A percentile compares a stretch with the other conserved stretches of the same genome.
Conservation (phyloP, 2,888 invertebrate species). For the Melieria omissa region DNA sequence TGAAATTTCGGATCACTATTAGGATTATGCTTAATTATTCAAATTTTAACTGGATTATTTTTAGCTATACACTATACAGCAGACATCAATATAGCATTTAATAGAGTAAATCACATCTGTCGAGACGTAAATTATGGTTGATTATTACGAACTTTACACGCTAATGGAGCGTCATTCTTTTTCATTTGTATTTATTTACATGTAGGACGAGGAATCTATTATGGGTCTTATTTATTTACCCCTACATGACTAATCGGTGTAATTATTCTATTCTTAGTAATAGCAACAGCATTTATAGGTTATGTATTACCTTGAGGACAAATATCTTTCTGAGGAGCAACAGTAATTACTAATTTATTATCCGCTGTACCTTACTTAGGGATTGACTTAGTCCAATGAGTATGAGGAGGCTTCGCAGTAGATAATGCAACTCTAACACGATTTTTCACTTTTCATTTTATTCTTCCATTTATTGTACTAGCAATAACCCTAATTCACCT, state of each 20-base stretch:
- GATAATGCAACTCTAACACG: slow-evolving; percentile 80
- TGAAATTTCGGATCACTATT: no score
- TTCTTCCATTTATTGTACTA: slow-evolving; percentile 76
- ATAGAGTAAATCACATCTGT: slow-evolving; percentile 75
- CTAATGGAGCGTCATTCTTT: slow-evolving; percentile 79
- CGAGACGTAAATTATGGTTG: slow-evolving; percentile 57
- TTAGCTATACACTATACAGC: slow-evolving; percentile 77
- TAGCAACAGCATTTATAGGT: slow-evolving; percentile 80
- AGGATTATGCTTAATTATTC: no score
- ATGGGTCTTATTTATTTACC: slow-evolving; percentile 69
- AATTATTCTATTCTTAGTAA: slow-evolving; percentile 74
- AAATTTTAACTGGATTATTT: slow-evolving; percentile 62
- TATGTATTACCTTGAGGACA: slow-evolving; percentile 83
- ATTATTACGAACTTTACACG: slow-evolving; percentile 67
- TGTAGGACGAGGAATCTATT: slow-evolving; percentile 74
- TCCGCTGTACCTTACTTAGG: slow-evolving; percentile 80
- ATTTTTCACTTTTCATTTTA: slow-evolving; percentile 78
- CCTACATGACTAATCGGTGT: slow-evolving; percentile 75
- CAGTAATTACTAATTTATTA: slow-evolving; percentile 81
- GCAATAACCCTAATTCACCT: slow-evolving; percentile 74
- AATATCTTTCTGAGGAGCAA: slow-evolving; percentile 85
- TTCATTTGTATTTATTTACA: slow-evolving; percentile 78
- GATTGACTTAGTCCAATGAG: slow-evolving; percentile 73
- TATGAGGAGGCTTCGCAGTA: slow-evolving; percentile 82
- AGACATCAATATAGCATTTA: slow-evolving; percentile 73